phyloP scores from a whole-genome alignment of 2,113 vertebrate species.

The Paedocypris sp. region DNA sequence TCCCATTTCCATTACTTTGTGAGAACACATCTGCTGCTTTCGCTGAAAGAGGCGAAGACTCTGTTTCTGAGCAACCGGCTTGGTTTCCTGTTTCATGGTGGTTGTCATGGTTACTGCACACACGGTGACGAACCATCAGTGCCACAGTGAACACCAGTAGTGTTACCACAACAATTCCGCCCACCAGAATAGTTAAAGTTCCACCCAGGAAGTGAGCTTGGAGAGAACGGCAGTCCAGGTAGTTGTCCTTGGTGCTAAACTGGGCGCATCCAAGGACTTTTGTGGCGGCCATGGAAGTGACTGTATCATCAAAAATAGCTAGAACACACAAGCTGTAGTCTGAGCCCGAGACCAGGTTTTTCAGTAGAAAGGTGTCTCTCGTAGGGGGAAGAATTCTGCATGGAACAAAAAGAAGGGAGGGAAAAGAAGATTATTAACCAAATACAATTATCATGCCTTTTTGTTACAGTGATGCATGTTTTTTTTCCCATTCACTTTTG shows the following conservation, averaged over 20 bases:
- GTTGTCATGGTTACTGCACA: slow-evolving; percentile 45
- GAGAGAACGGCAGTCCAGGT: slow-evolving; percentile 62
- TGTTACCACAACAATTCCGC: slow-evolving; percentile 66
- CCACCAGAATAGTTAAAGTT: slow-evolving; percentile 66
- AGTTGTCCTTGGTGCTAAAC: slow-evolving; percentile 63
- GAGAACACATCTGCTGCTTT: slow-evolving; percentile 63
- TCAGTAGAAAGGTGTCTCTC: slow-evolving; percentile 62
- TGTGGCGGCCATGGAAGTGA: slow-evolving; percentile 64
- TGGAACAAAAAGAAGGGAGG: background rate
- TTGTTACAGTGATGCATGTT: background rate
- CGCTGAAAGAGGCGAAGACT: slow-evolving; percentile 31
- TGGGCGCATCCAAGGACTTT: slow-evolving; percentile 64
- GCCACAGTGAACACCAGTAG: slow-evolving; percentile 70
- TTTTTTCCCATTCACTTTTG: background rate
- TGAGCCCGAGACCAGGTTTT: slow-evolving; percentile 60
- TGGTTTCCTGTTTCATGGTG: slow-evolving; percentile 17
- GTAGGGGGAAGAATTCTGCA: slow-evolving; percentile 65
- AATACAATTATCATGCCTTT: background rate
- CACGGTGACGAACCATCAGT: slow-evolving; percentile 67
- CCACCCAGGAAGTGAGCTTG: slow-evolving; percentile 70
- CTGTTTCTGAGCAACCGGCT: slow-evolving; percentile 17
- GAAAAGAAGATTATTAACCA: slow-evolving; percentile 4
- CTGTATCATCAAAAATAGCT: slow-evolving; percentile 61
- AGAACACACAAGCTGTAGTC: slow-evolving; percentile 69
- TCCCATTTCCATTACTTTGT: slow-evolving; percentile 62